Base-by-base conservation (phyloP, 2,113 vertebrate genomes). In the Myxocyprinus asiaticus region DNA sequence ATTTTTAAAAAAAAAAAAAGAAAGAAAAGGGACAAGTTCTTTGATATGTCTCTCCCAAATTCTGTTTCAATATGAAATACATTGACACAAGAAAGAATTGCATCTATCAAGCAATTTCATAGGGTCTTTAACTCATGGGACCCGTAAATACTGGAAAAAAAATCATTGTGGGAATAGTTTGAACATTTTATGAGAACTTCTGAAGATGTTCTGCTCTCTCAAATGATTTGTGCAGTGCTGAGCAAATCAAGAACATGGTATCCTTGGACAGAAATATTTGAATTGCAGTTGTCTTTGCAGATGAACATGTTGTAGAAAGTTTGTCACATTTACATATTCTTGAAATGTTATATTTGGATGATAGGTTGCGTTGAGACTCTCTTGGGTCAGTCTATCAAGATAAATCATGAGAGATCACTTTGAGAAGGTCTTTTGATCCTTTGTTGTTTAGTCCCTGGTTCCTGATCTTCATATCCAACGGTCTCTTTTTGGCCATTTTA, bases 331-430 rank as follows among this genome's bases (percentile, higher is more conserved):
- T 45, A 14, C 42, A 59, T 59, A 58, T 72, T 72, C 69, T 47
- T 58, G n/a, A 42, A 45, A 11, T 55, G 67, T 43, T 42, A 42
- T 72, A 17, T 59, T 72, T 72, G 67, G 68, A 71, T 58, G 14
- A 42, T 68, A 14, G 22, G 4, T 45, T 56, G 5, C 45, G 44
- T 15, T 58, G 33, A 44, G 53, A 9, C n/a, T 74, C 71, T 74
- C 71, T 48, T 62, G 56, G 9, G 71, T 17, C 7, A 8, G 6
- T 74, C 71, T 74, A 11, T 61, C 44, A 74, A 74, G 71, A 62
- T 72, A 53, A 59, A 4, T 72, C 9, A 47, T 71, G 51, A 4
- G 51, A 4, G 33, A 72, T 17, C 9, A 59, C 55, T 71, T 58
- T 45, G 15, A 47, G 42, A 42, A 59, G 70, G 42, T 72, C 55